These are phyloP conservation scores for Euplexia lucipara DNA, from an alignment of 2,888 invertebrate genomes.

Conservation along the genomic window DNA sequence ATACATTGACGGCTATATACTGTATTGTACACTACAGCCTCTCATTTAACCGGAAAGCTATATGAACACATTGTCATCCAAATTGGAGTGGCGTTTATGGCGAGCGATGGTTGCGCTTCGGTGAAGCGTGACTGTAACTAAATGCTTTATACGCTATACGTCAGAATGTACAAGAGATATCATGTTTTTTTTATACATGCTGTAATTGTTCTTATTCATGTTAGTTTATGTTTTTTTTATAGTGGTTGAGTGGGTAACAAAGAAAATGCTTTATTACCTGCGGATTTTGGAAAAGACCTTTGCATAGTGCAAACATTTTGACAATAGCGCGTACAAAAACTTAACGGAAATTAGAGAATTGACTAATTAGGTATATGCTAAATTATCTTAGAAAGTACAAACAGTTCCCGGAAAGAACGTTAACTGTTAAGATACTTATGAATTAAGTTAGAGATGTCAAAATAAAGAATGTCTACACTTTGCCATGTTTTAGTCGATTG, in stretches of 20 bases:
- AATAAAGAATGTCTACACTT: too few species aligned
- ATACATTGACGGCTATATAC: conserved; percentile 37
- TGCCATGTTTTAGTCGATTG: too few species aligned
- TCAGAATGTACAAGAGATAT: conserved; percentile 24
- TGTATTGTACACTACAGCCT: conserved; percentile 8
- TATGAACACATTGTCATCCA: conserved; percentile 43
- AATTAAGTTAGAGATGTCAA: too few species aligned
- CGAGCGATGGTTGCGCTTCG: conserved; percentile 57
- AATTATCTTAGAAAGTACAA: too few species aligned
- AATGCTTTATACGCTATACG: conserved; percentile 41
- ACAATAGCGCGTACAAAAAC: not conserved
- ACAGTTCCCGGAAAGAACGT: too few species aligned
- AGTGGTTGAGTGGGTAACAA: not conserved
- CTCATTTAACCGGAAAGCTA: conserved; percentile 28
- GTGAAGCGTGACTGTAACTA: conserved; percentile 62
- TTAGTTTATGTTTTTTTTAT: conserved; percentile 10
- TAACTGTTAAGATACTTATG: too few species aligned
- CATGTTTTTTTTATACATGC: conserved; percentile 31
- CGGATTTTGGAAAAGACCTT: not conserved
- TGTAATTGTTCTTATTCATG: conserved; percentile 34
- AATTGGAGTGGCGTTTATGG: conserved; percentile 34
- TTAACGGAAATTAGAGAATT: too few species aligned
- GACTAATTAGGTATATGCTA: too few species aligned
- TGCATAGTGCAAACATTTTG: not conserved
- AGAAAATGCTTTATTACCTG: not conserved